Evolutionary conservation across 2,113 vertebrate species (phyloP).

Genomic region (Varanus salvator): DNA sequence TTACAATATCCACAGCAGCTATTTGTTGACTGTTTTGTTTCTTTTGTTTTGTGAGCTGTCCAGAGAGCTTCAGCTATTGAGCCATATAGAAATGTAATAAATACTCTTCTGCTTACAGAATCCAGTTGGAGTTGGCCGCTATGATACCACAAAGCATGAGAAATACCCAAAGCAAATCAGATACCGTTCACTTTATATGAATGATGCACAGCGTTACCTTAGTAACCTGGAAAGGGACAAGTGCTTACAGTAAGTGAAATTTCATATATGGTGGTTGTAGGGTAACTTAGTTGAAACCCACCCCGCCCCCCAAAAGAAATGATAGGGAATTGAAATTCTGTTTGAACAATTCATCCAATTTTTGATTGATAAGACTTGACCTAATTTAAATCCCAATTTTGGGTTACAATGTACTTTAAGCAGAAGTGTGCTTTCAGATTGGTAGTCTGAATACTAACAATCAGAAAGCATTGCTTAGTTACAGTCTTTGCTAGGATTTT

Average conservation of each 20-base stretch:
- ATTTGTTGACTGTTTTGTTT: neutral
- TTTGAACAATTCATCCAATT: neutral
- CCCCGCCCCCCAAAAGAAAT: neutral
- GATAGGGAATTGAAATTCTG: neutral
- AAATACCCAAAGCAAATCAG: constrained; percentile 49
- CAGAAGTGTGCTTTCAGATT: neutral
- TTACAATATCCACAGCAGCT: neutral
- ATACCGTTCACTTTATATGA: constrained; percentile 69
- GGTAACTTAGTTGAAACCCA: neutral
- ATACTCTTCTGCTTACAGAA: constrained; percentile 65
- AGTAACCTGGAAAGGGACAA: constrained; percentile 55
- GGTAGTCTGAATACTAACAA: too few relatives aligned
- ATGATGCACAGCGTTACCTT: constrained; percentile 64
- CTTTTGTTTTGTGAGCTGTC: neutral
- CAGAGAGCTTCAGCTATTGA: too few relatives aligned
- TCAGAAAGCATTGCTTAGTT: too few relatives aligned
- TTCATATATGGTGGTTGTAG: too few relatives aligned
- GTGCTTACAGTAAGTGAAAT: constrained; percentile 71
- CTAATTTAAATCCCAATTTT: neutral
- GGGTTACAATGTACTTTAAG: neutral
- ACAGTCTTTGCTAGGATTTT: too few relatives aligned
- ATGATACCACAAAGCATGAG: constrained; percentile 64
- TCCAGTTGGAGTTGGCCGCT: constrained; percentile 75
- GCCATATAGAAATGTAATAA: neutral
- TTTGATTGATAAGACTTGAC: neutral